Conservation (phyloP, 2,888 invertebrate genomes). For the Geotrupes spiniger region DNA sequence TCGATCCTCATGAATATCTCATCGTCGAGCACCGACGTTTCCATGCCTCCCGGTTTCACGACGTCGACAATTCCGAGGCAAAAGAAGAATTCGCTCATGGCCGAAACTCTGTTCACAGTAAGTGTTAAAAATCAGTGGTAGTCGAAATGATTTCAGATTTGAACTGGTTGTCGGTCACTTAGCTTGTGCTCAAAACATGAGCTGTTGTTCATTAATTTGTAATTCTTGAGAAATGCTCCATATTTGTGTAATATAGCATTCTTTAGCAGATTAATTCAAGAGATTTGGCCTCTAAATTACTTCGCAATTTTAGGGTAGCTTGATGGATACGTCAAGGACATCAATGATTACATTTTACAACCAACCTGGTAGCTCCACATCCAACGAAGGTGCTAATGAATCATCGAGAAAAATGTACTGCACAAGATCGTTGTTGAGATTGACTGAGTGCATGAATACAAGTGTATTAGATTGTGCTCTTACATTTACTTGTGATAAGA, state of each 20-base stretch:
- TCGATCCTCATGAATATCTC: conserved; percentile 81
- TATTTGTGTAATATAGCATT: no score
- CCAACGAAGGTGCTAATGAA: conserved; percentile 17
- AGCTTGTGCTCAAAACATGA: no score
- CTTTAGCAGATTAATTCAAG: not conserved
- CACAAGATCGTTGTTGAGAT: conserved; percentile 62
- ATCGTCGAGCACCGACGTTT: conserved; percentile 63
- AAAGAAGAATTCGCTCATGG: conserved; percentile 11
- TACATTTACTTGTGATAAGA: conserved; percentile 77
- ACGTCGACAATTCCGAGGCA: conserved; percentile 40
- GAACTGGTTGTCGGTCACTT: no score
- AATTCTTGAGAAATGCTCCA: no score
- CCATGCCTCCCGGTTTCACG: conserved; percentile 75
- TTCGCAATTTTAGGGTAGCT: conserved; percentile 28
- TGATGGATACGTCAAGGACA: conserved; percentile 45
- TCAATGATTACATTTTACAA: conserved; percentile 41
- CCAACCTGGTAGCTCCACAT: conserved; percentile 28
- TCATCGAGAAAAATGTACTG: conserved; percentile 62
- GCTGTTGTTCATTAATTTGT: no score
- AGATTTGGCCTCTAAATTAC: not conserved
- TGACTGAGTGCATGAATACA: conserved; percentile 71
- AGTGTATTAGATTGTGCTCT: conserved; percentile 75
- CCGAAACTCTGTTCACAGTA: conserved; percentile 16
- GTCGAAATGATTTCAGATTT: no score
- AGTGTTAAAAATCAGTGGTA: not conserved